Conservation (phyloP, 2,113 vertebrate genomes). For the Romanogobio albipinnatus region DNA sequence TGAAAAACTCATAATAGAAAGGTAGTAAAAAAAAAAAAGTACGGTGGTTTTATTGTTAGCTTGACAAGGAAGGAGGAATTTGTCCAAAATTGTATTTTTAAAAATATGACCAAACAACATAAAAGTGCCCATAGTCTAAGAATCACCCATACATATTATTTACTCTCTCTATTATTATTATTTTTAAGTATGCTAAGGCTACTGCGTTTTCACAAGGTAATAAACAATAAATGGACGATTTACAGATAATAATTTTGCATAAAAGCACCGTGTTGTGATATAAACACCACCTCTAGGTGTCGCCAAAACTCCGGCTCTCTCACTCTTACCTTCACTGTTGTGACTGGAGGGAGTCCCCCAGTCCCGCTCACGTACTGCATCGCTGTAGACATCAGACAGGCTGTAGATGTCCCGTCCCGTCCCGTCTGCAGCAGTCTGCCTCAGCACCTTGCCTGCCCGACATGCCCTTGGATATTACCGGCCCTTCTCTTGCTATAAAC, state of each 20-base stretch:
- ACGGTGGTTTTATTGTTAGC: too few species aligned
- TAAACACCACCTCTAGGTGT: not conserved
- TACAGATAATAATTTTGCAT: not conserved
- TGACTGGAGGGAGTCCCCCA: conserved; percentile 65
- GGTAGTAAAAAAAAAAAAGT: too few species aligned
- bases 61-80: too few species aligned
- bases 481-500: conserved; percentile 46
- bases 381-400: conserved; percentile 61
- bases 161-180: too few species aligned
- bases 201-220: not conserved
- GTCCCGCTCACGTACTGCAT: conserved; percentile 58
- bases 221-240: not conserved
- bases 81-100: too few species aligned
- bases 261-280: not conserved
- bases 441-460: conserved; percentile 71
- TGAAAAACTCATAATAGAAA: too few species aligned
- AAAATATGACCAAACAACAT: too few species aligned
- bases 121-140: too few species aligned
- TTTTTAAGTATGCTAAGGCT: not conserved
- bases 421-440: conserved; percentile 67
- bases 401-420: conserved; percentile 64
- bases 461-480: conserved; percentile 71
- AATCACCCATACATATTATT: too few species aligned
- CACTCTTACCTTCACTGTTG: conserved; percentile 40
- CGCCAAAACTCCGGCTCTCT: conserved; percentile 27